phyloP scores from a whole-genome alignment of 2,888 invertebrate genomes.

The Omphaloscelis lunosa region DNA sequence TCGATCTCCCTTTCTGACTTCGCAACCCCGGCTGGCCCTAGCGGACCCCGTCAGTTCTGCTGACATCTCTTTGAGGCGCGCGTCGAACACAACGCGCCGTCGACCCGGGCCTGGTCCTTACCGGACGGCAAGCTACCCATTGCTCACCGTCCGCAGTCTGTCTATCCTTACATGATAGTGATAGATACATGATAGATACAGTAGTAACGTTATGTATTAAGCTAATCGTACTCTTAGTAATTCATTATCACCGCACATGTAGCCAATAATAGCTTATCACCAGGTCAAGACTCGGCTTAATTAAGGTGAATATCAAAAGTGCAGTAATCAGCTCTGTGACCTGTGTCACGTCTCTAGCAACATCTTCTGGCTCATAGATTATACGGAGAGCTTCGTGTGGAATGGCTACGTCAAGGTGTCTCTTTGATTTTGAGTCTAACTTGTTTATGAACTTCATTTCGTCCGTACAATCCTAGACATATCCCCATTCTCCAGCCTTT shows the following conservation, averaged over 20 bases:
- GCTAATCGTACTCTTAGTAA: constrained; percentile 22
- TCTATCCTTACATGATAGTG: background rate
- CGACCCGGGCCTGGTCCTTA: no score
- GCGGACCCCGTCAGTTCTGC: no score
- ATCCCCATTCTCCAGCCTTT: background rate
- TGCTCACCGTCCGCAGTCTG: no score
- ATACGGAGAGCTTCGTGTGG: background rate
- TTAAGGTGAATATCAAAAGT: constrained; percentile 50
- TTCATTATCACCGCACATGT: constrained; percentile 16
- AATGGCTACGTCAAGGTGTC: background rate
- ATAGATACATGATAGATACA: no score
- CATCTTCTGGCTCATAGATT: constrained; percentile 2
- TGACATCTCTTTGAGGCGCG: no score
- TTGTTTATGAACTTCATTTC: background rate
- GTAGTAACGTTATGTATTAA: background rate
- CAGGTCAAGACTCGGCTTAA: constrained; percentile 35
- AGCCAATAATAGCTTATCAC: constrained; percentile 44
- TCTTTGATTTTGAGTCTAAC: background rate
- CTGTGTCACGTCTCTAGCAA: constrained; percentile 32
- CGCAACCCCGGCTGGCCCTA: no score
- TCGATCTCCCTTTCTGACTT: no score
- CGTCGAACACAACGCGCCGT: no score
- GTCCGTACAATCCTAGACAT: no score
- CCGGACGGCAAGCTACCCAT: no score
- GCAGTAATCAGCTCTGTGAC: constrained; percentile 34